These are phyloP conservation scores for Mungos mungo DNA, from an alignment of 2,113 vertebrate genomes.

Conservation along the genomic window DNA sequence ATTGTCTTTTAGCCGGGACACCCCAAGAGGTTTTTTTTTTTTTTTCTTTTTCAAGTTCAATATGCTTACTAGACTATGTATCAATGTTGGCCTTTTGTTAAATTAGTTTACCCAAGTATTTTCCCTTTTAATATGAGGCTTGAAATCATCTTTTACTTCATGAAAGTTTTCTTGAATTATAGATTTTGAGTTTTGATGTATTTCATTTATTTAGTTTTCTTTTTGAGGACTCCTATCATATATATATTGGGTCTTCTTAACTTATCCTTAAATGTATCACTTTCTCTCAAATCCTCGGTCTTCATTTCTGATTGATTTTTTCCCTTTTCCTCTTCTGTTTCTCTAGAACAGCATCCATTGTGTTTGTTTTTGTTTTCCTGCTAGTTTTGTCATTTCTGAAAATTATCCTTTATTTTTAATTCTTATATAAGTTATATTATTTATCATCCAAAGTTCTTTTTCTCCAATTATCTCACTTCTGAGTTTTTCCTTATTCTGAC, in stretches of 20 bases:
- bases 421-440: neutral
- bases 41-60: neutral
- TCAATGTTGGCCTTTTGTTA: neutral
- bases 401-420: neutral
- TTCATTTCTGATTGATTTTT: neutral
- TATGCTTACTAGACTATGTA: neutral
- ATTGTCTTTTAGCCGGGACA: neutral
- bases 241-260: neutral
- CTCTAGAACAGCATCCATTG: neutral
- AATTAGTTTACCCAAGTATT: constrained; percentile 1
- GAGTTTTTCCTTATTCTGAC: neutral
- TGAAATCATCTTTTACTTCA: neutral
- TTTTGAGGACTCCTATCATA: neutral
- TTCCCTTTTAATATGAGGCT: neutral
- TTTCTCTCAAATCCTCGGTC: neutral
- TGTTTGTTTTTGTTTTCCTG: neutral
- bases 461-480: neutral
- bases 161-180: neutral
- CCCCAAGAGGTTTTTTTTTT: neutral
- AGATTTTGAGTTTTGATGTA: neutral
- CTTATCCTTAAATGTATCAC: neutral
- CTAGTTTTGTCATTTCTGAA: neutral
- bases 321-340: neutral
- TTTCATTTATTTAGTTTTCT: neutral
- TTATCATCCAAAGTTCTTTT: neutral